Evolutionary conservation across 1,140 invertebrate species (phyloP).

Genomic region (Drosophila parvula): DNA sequence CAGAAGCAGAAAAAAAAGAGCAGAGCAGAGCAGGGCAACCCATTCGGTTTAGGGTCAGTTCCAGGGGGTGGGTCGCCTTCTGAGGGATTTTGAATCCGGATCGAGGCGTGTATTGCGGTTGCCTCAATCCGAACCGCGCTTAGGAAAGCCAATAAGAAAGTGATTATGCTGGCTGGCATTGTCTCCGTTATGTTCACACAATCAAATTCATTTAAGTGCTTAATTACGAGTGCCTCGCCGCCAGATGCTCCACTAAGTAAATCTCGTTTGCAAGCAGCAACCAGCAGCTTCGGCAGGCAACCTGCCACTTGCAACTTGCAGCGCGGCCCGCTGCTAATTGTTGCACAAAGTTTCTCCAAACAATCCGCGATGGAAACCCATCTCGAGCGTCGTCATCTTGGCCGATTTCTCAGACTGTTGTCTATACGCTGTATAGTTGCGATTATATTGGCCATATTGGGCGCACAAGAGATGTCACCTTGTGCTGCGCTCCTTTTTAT

Average conservation of each 20-base stretch:
- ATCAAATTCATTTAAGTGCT: constrained; percentile 83
- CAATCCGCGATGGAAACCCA: constrained; percentile 43
- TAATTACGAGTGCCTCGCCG: constrained; percentile 71
- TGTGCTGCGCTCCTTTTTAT: too few species aligned
- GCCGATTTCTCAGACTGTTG: constrained; percentile 64
- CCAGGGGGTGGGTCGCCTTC: constrained; percentile 1
- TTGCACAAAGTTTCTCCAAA: constrained; percentile 58
- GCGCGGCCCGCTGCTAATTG: constrained; percentile 39
- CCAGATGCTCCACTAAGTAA: constrained; percentile 76
- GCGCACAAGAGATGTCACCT: background rate
- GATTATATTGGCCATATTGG: background rate
- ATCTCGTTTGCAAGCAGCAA: constrained; percentile 57
- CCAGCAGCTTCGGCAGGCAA: constrained; percentile 5
- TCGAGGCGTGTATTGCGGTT: background rate
- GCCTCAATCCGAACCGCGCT: background rate
- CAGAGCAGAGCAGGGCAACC: constrained; percentile 3
- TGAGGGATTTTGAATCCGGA: background rate
- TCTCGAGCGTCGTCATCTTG: constrained; percentile 40
- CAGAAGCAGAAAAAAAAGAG: constrained; percentile 1
- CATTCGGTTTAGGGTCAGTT: constrained; percentile 6
- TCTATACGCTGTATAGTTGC: background rate
- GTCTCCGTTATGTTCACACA: constrained; percentile 66
- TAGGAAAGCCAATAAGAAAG: constrained; percentile 22
- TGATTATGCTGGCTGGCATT: constrained; percentile 55
- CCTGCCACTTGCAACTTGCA: constrained; percentile 25